Conservation (phyloP, 1,140 invertebrate species). For the Scaptomyza pallida region DNA sequence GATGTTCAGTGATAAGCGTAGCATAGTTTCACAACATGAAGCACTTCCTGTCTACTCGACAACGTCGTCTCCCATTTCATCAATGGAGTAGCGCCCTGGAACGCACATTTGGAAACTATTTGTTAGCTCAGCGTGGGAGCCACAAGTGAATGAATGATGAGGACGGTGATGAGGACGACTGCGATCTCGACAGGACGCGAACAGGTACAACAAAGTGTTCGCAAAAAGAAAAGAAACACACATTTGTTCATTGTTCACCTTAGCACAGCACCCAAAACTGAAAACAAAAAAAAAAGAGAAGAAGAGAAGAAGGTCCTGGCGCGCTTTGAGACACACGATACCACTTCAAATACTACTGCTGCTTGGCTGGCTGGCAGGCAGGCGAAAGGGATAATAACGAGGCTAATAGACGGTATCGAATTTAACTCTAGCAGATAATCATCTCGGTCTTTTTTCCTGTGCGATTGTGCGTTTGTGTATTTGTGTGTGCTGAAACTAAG, state of each 20-base stretch:
- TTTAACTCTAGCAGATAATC: slow-evolving; percentile 83
- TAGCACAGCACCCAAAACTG: slow-evolving; percentile 50
- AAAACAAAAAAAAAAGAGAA: background rate
- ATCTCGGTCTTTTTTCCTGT: slow-evolving; percentile 49
- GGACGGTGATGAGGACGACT: slow-evolving; percentile 26
- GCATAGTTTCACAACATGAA: slow-evolving; percentile 46
- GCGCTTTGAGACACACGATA: slow-evolving; percentile 74
- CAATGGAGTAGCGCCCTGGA: slow-evolving; percentile 46
- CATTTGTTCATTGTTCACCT: slow-evolving; percentile 47
- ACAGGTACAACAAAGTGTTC: slow-evolving; percentile 30
- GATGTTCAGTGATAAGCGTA: slow-evolving; percentile 49
- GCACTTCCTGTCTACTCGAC: slow-evolving; percentile 57
- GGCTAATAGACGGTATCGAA: slow-evolving; percentile 84
- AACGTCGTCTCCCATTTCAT: slow-evolving; percentile 66
- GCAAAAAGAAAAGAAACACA: slow-evolving; percentile 13
- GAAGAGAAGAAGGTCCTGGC: slow-evolving; percentile 45
- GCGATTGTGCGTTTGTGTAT: background rate
- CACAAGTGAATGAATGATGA: slow-evolving; percentile 29
- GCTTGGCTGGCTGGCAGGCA: slow-evolving; percentile 19
- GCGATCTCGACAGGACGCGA: slow-evolving; percentile 11
- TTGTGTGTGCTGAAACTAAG: slow-evolving; percentile 15
- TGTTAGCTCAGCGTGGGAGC: slow-evolving; percentile 62
- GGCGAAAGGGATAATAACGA: slow-evolving; percentile 82
- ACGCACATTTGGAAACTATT: slow-evolving; percentile 34
- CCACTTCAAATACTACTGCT: slow-evolving; percentile 70